Evolutionary conservation across 1,140 invertebrate species (phyloP).

Genomic region (Aphaenogaster floridana): DNA sequence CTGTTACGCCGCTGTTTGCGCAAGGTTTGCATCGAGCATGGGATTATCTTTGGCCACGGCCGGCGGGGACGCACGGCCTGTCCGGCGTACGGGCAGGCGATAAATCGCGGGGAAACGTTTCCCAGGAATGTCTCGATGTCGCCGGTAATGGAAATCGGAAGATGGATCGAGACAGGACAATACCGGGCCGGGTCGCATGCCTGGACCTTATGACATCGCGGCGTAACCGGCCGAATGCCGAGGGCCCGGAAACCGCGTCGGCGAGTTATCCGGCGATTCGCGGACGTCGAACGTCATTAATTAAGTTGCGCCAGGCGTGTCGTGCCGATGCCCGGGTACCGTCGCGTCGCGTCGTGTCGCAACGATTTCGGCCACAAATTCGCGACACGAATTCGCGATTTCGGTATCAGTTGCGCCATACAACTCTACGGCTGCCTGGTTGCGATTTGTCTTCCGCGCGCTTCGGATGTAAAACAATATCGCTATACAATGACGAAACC

Average conservation of each 20-base stretch:
- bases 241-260: conserved; percentile 18
- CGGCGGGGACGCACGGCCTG: background rate
- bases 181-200: conserved; percentile 16
- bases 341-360: background rate
- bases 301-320: conserved; percentile 40
- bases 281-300: conserved; percentile 56
- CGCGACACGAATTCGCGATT: conserved; percentile 14
- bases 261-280: conserved; percentile 40
- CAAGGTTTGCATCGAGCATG: conserved; percentile 46
- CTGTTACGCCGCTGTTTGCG: conserved; percentile 53
- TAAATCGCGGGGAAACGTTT: conserved; percentile 64
- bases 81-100: conserved; percentile 22
- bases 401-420: background rate
- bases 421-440: background rate
- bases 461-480: background rate
- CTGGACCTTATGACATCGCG: conserved; percentile 58
- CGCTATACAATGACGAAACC: background rate
- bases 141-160: conserved; percentile 61
- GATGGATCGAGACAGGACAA: conserved; percentile 59
- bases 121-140: conserved; percentile 65
- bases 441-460: conserved; percentile 27
- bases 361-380: conserved; percentile 8
- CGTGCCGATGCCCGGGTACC: background rate
- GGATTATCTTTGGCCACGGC: conserved; percentile 56
- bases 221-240: conserved; percentile 13